Percentiles rank a stretch among this genome's conserved stretches.
Evolutionary conservation across 1,140 invertebrate genomes (phyloP).

Genomic region (Atopsyche davidsoni): DNA sequence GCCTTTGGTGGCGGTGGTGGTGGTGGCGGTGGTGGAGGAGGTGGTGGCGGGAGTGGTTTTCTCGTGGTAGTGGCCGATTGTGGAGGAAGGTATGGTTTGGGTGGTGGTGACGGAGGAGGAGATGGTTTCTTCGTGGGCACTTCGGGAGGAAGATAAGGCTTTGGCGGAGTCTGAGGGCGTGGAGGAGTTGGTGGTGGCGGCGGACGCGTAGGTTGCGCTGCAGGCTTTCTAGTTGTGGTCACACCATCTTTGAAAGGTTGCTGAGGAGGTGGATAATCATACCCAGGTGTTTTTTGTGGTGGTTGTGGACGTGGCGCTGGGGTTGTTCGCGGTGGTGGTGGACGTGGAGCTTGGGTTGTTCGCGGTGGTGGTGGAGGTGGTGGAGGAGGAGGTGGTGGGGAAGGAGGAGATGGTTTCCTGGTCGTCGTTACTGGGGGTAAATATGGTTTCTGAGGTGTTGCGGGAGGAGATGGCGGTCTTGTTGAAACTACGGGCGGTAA

Average conservation of each 20-base stretch:
- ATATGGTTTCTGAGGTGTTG: not conserved
- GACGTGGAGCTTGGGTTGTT: not conserved
- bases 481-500: slow-evolving; percentile 20
- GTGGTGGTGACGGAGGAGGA: too few species aligned
- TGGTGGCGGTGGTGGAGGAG: too few species aligned
- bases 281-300: slow-evolving; percentile 19
- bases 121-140: too few species aligned
- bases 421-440: not conserved
- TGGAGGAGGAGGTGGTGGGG: slow-evolving; percentile 5
- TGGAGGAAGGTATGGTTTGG: slow-evolving; percentile 18
- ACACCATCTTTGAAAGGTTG: slow-evolving; percentile 21
- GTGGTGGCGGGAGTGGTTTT: too few species aligned
- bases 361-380: slow-evolving; percentile 14
- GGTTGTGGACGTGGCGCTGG: slow-evolving; percentile 13
- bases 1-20: too few species aligned
- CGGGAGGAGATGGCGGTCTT: slow-evolving; percentile 19
- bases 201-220: too few species aligned
- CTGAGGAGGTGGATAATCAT: slow-evolving; percentile 20
- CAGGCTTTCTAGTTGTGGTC: too few species aligned
- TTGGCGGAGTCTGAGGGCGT: too few species aligned
- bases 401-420: not conserved
- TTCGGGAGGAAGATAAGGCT: too few species aligned
- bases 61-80: slow-evolving; percentile 16
- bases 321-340: not conserved
- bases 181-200: too few species aligned